A percentile compares a stretch with the other conserved stretches of the same genome.
phyloP scores from a whole-genome alignment of 2,888 invertebrate species.

The Steinernema hermaphroditum region DNA sequence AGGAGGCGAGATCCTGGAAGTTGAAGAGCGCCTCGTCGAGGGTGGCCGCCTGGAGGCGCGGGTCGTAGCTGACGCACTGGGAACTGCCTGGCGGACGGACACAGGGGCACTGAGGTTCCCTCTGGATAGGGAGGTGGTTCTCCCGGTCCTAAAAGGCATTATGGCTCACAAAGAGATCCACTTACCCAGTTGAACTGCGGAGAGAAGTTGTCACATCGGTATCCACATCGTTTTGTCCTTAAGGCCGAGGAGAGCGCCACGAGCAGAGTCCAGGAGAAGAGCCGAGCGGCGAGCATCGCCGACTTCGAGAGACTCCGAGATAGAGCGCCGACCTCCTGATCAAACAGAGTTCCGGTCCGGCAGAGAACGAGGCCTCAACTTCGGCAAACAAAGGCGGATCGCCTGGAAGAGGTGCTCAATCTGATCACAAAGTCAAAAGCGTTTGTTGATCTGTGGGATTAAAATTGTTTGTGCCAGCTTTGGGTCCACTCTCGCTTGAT shows the following conservation, averaged over 20 bases:
- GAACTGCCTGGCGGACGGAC: constrained; percentile 37
- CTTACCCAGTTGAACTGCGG: not conserved
- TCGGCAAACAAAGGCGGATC: too few relatives aligned
- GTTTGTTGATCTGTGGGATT: too few relatives aligned
- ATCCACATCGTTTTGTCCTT: not conserved
- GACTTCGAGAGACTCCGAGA: not conserved
- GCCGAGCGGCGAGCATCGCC: not conserved
- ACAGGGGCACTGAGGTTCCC: constrained; percentile 38
- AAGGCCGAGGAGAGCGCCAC: not conserved
- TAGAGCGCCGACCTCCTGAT: not conserved
- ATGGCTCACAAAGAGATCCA: not conserved
- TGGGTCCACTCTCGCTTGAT: too few relatives aligned
- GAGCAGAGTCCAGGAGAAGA: not conserved
- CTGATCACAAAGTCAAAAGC: too few relatives aligned
- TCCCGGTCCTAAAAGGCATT: constrained; percentile 17
- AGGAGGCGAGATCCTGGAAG: constrained; percentile 45
- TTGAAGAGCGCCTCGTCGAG: constrained; percentile 49
- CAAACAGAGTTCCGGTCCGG: constrained; percentile 23
- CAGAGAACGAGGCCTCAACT: too few relatives aligned
- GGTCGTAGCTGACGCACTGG: constrained; percentile 44
- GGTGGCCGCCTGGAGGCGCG: constrained; percentile 43
- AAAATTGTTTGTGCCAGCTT: too few relatives aligned
- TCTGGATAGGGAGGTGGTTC: not conserved
- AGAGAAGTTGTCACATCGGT: not conserved
- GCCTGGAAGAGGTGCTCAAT: too few relatives aligned